These are phyloP conservation scores for Oscheius sp. DNA, from an alignment of 2,888 invertebrate genomes.

Conservation along the genomic window DNA sequence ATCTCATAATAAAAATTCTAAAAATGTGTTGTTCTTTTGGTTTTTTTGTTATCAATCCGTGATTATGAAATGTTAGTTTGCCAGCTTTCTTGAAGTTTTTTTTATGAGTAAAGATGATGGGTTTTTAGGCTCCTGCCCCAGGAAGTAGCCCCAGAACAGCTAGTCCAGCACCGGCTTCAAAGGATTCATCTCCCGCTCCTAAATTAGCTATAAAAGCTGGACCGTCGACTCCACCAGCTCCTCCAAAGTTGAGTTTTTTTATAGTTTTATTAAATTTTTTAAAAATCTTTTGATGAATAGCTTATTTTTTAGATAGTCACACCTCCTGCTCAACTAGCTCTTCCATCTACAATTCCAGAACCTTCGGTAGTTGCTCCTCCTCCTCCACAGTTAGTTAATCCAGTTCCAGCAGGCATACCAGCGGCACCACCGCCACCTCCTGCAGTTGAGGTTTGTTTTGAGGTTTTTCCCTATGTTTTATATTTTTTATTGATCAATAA, in stretches of 20 bases:
- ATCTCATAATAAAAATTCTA: conserved; percentile 12
- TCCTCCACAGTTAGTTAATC: neutral
- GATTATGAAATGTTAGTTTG: too few relatives aligned
- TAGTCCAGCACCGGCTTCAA: neutral
- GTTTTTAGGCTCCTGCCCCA: neutral
- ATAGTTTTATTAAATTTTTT: too few relatives aligned
- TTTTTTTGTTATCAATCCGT: too few relatives aligned
- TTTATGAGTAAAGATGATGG: neutral
- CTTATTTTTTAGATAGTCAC: too few relatives aligned
- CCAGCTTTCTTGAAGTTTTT: too few relatives aligned
- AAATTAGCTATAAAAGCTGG: neutral
- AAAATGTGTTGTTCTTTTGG: too few relatives aligned
- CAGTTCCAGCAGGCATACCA: neutral
- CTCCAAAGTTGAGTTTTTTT: too few relatives aligned
- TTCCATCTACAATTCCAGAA: too few relatives aligned
- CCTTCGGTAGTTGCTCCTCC: neutral
- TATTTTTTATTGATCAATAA: neutral
- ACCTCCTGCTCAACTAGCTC: too few relatives aligned
- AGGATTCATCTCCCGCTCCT: neutral
- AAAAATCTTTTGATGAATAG: too few relatives aligned
- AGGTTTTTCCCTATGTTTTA: neutral
- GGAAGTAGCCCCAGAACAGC: neutral
- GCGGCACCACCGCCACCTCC: neutral
- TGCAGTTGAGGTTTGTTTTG: conserved; percentile 2
- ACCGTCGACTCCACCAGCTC: neutral